phyloP scores from a whole-genome alignment of 2,113 vertebrate species.

The Cnemophilus loriae region DNA sequence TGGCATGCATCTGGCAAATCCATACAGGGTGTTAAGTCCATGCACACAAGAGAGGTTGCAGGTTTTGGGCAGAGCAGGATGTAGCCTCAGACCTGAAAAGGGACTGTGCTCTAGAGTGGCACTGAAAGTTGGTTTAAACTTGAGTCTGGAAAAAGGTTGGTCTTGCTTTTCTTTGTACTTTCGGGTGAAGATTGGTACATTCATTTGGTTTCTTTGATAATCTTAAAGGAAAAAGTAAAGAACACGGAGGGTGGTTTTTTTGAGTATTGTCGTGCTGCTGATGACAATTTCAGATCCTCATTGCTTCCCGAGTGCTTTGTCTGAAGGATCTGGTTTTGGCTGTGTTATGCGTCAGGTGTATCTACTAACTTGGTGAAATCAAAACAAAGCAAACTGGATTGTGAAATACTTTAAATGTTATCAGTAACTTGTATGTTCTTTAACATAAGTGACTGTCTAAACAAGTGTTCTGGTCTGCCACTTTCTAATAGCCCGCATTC shows the following conservation, averaged over 20 bases:
- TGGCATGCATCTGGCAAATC: neutral
- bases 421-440: neutral
- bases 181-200: neutral
- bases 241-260: neutral
- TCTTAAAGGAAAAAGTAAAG: neutral
- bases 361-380: neutral
- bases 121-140: neutral
- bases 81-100: neutral
- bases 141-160: neutral
- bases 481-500: neutral
- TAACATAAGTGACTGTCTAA: neutral
- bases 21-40: neutral
- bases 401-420: neutral
- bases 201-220: neutral
- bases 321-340: neutral
- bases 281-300: neutral
- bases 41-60: rapidly evolving
- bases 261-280: neutral
- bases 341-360: neutral
- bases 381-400: neutral
- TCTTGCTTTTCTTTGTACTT: neutral
- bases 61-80: neutral
- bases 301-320: neutral
- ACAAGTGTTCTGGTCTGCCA: neutral
- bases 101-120: neutral